Base-by-base conservation (phyloP, 1,140 invertebrate genomes). In the Zaprionus inermis region DNA sequence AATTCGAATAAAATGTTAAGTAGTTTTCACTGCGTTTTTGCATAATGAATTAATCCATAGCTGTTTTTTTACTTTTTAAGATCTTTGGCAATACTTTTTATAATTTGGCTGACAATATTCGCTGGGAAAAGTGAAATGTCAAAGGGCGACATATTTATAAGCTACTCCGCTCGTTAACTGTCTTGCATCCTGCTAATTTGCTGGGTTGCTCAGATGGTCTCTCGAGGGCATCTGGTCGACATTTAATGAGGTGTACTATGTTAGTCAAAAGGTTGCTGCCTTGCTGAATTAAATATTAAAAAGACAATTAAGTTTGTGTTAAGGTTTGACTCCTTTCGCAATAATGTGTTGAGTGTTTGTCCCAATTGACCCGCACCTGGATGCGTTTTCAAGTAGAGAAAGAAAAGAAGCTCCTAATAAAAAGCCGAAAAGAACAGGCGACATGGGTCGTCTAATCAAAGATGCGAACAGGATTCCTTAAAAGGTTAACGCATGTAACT, bases 261-360 rank as follows among this genome's bases (percentile, higher is more conserved):
- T 51, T 52, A 64, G 49, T 55, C 34, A 38, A 63, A 64, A 38
- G 44, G 38, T 44, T 44, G 5, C 12, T 5, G 32, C 38, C 52
- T 20, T 16, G 6, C 1, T 34, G 24, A 28, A 70, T 70, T 20
- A 57, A 58, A 70, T 74, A 74, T 74, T 69, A 18, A 70, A 54
- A 22, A 18, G 22, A 32, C 41, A 44, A 57, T 74, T 74, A 57
- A 61, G 24, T 34, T 7, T 24, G 22, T 18, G 32, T 18, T 24
- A 11, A 51, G 44, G 9, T 49, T 5, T 22, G 18, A 24, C 44
- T 41, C 12, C 28, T 55, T 54, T 10, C 5, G 12, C 12, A 60
- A 30, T 28, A 41, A 12, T 70, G 36, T 24, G 49, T 12, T 41
- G 34, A n/a, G 16, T 16, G 6, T 3, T 9, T 44, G 0, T 16